These are phyloP conservation scores for Baccha elongata DNA, from an alignment of 2,888 invertebrate genomes.

Conservation along the genomic window DNA sequence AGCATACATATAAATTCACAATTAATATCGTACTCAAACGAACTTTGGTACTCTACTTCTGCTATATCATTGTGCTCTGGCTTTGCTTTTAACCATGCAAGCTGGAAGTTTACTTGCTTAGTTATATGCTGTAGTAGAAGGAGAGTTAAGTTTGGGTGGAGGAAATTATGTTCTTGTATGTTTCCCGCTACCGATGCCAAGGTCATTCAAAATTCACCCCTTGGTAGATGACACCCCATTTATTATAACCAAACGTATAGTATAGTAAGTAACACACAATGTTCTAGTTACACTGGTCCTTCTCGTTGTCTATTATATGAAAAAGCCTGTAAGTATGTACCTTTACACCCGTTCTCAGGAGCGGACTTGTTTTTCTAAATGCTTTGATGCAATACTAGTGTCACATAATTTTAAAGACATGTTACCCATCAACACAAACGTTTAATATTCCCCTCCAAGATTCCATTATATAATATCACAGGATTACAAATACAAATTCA, in stretches of 20 bases:
- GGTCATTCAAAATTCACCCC: constrained; percentile 83
- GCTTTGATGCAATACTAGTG: too few species aligned
- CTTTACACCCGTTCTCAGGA: neutral
- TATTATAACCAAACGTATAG: constrained; percentile 59
- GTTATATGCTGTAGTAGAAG: neutral
- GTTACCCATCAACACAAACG: too few species aligned
- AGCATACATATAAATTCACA: constrained; percentile 74
- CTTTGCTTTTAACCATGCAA: neutral
- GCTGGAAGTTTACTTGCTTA: constrained; percentile 31
- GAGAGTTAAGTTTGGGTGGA: neutral
- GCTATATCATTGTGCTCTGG: constrained; percentile 5
- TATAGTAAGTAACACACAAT: constrained; percentile 18
- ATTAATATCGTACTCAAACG: constrained; percentile 75
- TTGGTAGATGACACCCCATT: constrained; percentile 76
- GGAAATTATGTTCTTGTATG: constrained; percentile 45
- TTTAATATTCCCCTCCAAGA: too few species aligned
- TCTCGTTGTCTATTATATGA: constrained; percentile 38
- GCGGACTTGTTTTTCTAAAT: neutral
- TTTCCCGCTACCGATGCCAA: constrained; percentile 78
- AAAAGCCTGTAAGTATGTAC: constrained; percentile 24
- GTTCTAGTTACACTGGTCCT: constrained; percentile 52
- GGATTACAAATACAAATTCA: too few species aligned
- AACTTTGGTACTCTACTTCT: constrained; percentile 65
- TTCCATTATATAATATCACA: too few species aligned
- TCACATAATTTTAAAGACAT: too few species aligned